A percentile compares a stretch with the other conserved stretches of the same genome.
These are phyloP conservation scores for Tanytarsus gracilentus DNA, from an alignment of 2,888 invertebrate genomes.

Conservation along the genomic window DNA sequence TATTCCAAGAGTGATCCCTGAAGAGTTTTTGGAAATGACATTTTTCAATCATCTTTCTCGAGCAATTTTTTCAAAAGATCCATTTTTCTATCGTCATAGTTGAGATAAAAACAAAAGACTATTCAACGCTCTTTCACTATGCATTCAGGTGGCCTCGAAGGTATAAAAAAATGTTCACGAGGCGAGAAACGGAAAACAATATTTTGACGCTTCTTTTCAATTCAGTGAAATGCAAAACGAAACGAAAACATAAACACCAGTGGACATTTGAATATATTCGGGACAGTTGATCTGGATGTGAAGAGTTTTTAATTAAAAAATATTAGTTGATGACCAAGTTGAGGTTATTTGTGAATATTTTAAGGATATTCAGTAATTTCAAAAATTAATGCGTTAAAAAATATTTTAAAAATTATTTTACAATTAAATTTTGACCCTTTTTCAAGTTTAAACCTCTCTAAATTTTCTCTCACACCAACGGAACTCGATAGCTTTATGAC, in stretches of 20 bases:
- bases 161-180: neutral
- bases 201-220: conserved; percentile 27
- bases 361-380: no score
- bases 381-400: no score
- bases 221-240: no score
- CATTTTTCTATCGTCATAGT: neutral
- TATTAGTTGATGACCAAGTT: no score
- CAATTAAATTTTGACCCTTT: no score
- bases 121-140: neutral
- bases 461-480: no score
- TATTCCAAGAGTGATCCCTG: neutral
- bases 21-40: neutral
- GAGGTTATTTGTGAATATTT: no score
- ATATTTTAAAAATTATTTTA: no score
- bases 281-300: neutral
- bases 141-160: neutral
- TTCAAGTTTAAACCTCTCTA: no score
- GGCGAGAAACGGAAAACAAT: conserved; percentile 11
- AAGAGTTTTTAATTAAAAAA: no score
- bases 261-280: no score
- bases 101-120: conserved; percentile 5
- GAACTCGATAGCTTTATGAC: no score
- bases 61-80: neutral
- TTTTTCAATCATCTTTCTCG: neutral
- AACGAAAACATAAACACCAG: neutral